Conservation (phyloP, 2,888 invertebrate genomes). For the Branchellion lobata region DNA sequence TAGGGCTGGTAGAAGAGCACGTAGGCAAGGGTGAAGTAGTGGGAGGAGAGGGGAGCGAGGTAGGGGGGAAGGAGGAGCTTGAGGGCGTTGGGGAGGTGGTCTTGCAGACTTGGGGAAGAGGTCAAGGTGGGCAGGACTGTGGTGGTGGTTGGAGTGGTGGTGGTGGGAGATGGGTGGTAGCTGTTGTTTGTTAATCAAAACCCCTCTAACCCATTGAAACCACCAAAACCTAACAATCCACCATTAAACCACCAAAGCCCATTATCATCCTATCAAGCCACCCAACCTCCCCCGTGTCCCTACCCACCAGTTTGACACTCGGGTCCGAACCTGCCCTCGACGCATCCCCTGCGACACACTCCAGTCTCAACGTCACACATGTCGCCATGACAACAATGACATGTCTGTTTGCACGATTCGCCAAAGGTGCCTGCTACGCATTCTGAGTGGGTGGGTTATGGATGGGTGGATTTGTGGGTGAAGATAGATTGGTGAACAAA, state of each 20-base stretch:
- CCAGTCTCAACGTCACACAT: neutral
- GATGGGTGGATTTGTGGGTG: neutral
- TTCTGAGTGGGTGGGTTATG: neutral
- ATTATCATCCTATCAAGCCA: too few relatives aligned
- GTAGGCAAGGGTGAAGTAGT: conserved; percentile 20
- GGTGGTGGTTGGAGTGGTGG: neutral
- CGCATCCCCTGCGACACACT: neutral
- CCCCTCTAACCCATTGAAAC: too few relatives aligned
- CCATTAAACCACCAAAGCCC: too few relatives aligned
- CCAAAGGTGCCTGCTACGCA: neutral
- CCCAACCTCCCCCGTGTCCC: too few relatives aligned
- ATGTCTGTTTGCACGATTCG: neutral
- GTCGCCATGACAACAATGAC: neutral
- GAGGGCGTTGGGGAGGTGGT: neutral
- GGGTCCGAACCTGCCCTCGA: neutral
- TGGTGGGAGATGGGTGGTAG: too few relatives aligned
- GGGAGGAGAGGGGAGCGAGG: neutral
- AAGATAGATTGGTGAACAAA: neutral
- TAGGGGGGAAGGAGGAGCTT: neutral
- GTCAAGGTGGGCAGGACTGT: conserved; percentile 3
- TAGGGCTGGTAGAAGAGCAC: neutral
- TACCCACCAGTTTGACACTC: conserved; percentile 21
- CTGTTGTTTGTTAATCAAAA: too few relatives aligned
- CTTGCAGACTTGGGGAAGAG: neutral
- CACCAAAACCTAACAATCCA: too few relatives aligned